Percentiles rank a stretch among this genome's conserved stretches.
phyloP scores from a whole-genome alignment of 2,797 vertebrate species.

The Gallinago stenura region DNA sequence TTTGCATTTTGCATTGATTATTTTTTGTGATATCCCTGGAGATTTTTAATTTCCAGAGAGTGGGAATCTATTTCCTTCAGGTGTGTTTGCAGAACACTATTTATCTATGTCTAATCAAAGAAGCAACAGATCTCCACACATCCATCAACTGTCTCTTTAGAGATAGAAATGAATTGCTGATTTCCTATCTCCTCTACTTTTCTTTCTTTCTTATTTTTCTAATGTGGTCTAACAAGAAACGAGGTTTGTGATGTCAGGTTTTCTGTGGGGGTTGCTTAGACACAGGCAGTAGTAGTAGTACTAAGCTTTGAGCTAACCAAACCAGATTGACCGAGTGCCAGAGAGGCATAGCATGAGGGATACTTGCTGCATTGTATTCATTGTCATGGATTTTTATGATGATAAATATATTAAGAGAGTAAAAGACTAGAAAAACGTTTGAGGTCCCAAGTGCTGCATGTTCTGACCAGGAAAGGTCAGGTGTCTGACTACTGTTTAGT shows the following conservation, averaged over 20 bases:
- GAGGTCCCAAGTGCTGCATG: neutral
- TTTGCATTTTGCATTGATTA: conserved; percentile 14
- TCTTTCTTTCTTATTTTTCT: neutral
- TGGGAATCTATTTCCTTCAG: neutral
- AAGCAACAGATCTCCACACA: neutral
- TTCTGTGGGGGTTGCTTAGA: neutral
- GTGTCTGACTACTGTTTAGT: neutral
- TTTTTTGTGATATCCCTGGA: neutral
- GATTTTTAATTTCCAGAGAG: conserved; percentile 23
- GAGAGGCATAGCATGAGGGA: neutral
- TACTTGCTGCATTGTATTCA: neutral
- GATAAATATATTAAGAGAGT: neutral
- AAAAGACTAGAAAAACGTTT: neutral
- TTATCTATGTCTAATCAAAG: neutral
- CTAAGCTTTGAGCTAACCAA: neutral
- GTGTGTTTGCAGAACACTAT: neutral
- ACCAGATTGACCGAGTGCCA: neutral
- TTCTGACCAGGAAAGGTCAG: neutral
- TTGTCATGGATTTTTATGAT: neutral
- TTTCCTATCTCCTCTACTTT: neutral
- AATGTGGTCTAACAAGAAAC: neutral
- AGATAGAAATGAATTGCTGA: neutral
- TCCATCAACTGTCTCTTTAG: neutral
- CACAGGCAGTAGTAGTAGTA: neutral
- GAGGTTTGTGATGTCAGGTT: neutral